These are phyloP conservation scores for Falco naumanni DNA, from an alignment of 2,797 vertebrate genomes.

Conservation along the genomic window DNA sequence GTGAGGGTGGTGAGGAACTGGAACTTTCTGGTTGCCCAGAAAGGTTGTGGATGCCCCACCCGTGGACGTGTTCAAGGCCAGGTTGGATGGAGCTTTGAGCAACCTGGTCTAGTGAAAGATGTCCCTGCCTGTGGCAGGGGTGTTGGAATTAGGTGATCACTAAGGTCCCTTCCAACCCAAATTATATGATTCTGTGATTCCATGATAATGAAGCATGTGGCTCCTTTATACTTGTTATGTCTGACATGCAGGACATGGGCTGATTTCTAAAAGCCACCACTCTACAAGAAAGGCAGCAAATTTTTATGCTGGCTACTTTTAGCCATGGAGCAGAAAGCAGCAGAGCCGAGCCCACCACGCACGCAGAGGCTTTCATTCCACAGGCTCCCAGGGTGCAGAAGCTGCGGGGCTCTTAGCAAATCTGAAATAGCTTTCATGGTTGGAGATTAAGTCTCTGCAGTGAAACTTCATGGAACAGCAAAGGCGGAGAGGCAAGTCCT, in stretches of 20 bases:
- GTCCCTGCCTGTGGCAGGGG: neutral
- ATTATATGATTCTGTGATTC: neutral
- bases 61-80: neutral
- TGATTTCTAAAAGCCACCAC: neutral
- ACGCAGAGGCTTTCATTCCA: neutral
- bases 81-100: neutral
- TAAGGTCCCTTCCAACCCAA: neutral
- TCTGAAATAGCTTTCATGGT: constrained; percentile 27
- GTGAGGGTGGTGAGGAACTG: neutral
- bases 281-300: neutral
- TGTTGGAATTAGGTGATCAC: neutral
- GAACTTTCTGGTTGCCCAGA: neutral
- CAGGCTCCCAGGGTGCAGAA: neutral
- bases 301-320: neutral
- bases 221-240: neutral
- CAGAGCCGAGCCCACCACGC: neutral
- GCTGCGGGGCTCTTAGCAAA: constrained; percentile 8
- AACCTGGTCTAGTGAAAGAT: neutral
- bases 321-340: neutral
- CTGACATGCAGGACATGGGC: neutral
- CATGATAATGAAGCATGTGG: neutral
- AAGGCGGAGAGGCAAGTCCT: neutral
- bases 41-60: neutral
- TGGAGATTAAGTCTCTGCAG: neutral
- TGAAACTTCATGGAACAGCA: neutral